Base-by-base conservation (phyloP, 2,797 vertebrate species). In the Amniataba percoides region DNA sequence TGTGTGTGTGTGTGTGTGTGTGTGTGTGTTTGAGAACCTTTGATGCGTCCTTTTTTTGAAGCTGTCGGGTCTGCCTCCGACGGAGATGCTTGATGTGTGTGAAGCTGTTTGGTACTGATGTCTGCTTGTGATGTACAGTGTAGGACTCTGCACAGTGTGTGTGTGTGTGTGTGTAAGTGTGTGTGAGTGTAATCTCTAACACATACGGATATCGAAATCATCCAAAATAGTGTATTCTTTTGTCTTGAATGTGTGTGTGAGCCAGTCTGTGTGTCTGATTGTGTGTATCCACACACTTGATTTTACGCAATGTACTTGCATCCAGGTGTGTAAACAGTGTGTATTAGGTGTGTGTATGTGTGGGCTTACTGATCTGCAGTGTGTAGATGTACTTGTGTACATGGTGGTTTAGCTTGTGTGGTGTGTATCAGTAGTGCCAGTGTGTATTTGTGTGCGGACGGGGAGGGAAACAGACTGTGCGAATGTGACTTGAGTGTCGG, bases 401-500 rank as follows among this genome's bases (percentile, higher is more conserved):
- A 51, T 66, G 51, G 42, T 75, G 48, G 45, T 65, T 63, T 56
- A 64, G 51, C 40, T 27, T 39, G 57, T 16, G 34, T 67, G 55
- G 36, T 39, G 56, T 57, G 48, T 49, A 9, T 49, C 56, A 67
- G 31, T 56, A 2, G 52, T 79, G 61, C n/a, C 53, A 19, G 42
- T 68, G 74, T 78, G 58, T 61, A 61, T 61, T 10, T 66, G 63
- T 51, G 71, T 65, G 74, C 65, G 67, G 53, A 62, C 16, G 49
- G 62, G 74, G 78, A 81, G 60, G 71, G 74, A 82, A 61, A 83
- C 85, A 93, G 91, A 93, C 91, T 80, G 87, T 77, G 83, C 61
- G 83, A 89, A 93, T 90, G 90, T 93, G 93, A 93, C 89, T 87
- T 16, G 75, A 87, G 83, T 84, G 84, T 89, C 55, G 74, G 91